A percentile compares a stretch with the other conserved stretches of the same genome.
Conservation (phyloP, 2,113 vertebrate genomes). For the Pseudopipra pipra region DNA sequence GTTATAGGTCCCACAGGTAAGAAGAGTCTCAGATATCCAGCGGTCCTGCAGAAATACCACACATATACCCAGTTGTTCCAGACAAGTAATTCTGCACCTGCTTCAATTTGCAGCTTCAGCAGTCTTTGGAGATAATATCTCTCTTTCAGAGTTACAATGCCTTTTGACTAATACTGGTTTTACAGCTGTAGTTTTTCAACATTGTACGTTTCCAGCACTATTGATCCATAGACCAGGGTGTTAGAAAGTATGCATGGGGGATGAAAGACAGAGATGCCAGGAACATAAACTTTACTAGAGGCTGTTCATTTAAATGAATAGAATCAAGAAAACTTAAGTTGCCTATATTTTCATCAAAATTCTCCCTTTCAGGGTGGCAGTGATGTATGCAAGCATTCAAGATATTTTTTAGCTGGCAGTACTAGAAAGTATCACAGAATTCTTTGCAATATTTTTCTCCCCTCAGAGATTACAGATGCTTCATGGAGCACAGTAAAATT, state of each 20-base stretch:
- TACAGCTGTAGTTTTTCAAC: background rate
- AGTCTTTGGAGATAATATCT: background rate
- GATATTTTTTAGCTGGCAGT: background rate
- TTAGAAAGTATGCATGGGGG: background rate
- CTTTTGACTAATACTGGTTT: background rate
- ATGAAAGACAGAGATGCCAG: background rate
- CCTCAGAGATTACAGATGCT: background rate
- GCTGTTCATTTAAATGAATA: background rate
- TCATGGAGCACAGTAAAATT: background rate
- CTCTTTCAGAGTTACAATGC: background rate
- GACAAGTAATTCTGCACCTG: background rate
- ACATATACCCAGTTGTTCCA: background rate
- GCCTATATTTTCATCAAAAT: background rate
- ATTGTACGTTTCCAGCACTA: rapidly evolving
- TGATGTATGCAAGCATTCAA: background rate
- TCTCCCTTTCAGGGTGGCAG: background rate
- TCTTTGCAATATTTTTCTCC: background rate
- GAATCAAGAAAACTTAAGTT: background rate
- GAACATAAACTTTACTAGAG: background rate
- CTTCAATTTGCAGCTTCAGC: background rate
- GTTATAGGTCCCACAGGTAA: background rate
- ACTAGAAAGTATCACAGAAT: background rate
- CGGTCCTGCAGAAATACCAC: background rate
- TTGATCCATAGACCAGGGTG: background rate
- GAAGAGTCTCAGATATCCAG: background rate